Evolutionary conservation across 1,140 invertebrate species (phyloP).

Genomic region (Drosophila ogumai): DNA sequence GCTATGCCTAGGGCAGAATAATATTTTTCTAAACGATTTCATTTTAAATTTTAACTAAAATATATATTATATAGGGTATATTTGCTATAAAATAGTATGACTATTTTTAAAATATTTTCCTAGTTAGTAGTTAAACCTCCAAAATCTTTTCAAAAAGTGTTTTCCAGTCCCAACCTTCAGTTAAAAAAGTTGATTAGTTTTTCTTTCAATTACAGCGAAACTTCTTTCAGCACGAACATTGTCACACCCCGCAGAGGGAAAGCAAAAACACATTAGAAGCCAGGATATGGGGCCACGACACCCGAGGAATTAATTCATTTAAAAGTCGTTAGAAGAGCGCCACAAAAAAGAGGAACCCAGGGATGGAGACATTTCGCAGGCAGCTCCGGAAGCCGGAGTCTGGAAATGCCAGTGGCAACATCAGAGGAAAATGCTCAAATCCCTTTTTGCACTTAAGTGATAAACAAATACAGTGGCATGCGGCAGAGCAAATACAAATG

Average conservation of each 20-base stretch:
- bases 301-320: constrained; percentile 78
- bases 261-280: constrained; percentile 45
- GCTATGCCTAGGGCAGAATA: background rate
- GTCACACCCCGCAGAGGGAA: background rate
- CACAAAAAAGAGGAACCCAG: constrained; percentile 16
- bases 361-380: constrained; percentile 42
- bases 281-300: constrained; percentile 27
- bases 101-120: background rate
- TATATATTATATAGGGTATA: too few relatives aligned
- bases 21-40: background rate
- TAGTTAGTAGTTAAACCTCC: background rate
- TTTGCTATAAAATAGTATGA: too few relatives aligned
- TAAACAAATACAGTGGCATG: constrained; percentile 81
- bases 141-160: too few relatives aligned
- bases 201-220: constrained; percentile 9
- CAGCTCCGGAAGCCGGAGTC: constrained; percentile 49
- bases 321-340: constrained; percentile 70
- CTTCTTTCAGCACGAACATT: constrained; percentile 1
- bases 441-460: constrained; percentile 83
- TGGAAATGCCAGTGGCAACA: constrained; percentile 36
- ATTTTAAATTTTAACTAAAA: background rate
- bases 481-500: constrained; percentile 58
- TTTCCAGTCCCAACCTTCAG: too few relatives aligned
- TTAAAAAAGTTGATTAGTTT: background rate
- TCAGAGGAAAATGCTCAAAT: constrained; percentile 60